Base-by-base conservation (phyloP, 2,113 vertebrate genomes). In the Hepsetus odoe region DNA sequence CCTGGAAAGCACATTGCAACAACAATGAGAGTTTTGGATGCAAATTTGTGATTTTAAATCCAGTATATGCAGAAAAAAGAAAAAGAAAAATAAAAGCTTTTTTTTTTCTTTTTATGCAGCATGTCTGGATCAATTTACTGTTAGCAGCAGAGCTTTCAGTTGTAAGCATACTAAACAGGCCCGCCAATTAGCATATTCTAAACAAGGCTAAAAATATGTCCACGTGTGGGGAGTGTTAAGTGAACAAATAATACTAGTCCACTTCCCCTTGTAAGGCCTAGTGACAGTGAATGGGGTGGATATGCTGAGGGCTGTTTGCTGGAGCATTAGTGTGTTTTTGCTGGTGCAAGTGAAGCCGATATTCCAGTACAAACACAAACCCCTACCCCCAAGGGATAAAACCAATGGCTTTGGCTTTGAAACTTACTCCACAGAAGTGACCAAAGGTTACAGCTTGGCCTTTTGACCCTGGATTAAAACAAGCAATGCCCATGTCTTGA, bases 191-290 rank as follows among this genome's bases (percentile, higher is more conserved):
- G 10, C 26, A 14, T 18, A 42, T 49, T 49, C 1, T 42, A n/a
- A 62, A 62, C 38, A 8, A n/a, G 12, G 26, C 20, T 55, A 38
- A 56, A 71, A 72, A 72, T 55, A 70, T 33, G 13, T 9, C 11
- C 28, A 26, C 30, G 51, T 12, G 42, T 44, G 22, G 14, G 13
- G 18, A 20, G 46, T 7, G 18, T 20, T 49, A 28, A 12, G 6
- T 32, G 2, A 61, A 42, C 14, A 28, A 28, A 73, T 42, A 33
- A 30, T 6, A n/a, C 38, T 35, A 51, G 35, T 30, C 42, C 24
- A 72, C 58, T 72, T 42, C 53, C 53, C 59, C 9, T 35, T 59
- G 42, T 30, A 59, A 11, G 35, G 68, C 32, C 22, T 35, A 73
- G 22, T 30, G 14, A 38, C 40, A 10, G 35, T 38, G 35, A 10